Base-by-base conservation (phyloP, 2,888 invertebrate species). In the Orthosia gothica region DNA sequence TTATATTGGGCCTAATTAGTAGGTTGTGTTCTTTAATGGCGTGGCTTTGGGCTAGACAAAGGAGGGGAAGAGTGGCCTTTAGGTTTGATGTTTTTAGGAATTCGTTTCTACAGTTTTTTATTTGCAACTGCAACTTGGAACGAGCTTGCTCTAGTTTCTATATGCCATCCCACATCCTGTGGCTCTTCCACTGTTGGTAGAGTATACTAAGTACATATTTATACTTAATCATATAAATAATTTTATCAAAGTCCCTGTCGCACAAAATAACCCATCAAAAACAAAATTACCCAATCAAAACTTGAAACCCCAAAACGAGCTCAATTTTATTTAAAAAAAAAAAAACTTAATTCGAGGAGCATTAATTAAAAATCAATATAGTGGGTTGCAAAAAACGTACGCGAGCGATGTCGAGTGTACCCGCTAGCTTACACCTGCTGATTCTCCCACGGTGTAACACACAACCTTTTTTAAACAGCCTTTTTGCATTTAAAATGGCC, bases 351-450 rank as follows among this genome's bases (percentile, higher is more conserved):
- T 86, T 77, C 79, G 76, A 87, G 85, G 79, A 83, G 89, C 88
- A 90, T 91, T 94, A 94, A 95, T 94, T 95, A 94, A 93, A 93
- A 94, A 94, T 93, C 94, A 94, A 95, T 95, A 94, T 92, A 89
- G 89, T 82, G 85, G 86, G 65, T 80, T 87, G 90, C 90, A 92
- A 92, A 92, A 92, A 93, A 87, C 82, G 74, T 82, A 78, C 76
- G 82, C 71, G 84, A 86, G 83, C 85, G 78, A 86, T 88, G 88
- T 91, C 88, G 89, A 91, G 90, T 86, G 83, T 87, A 88, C 84
- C 88, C 89, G 87, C 89, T 82, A 86, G 83, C 86, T 86, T 85
- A 87, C 95, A 96, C 96, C 96, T 96, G 96, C 95, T 87, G 88
- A 84, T 92, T 94, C 95, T 96, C 96, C 95, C 96, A 96, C 96